A percentile compares a stretch with the other conserved stretches of the same genome.
Evolutionary conservation across 2,797 vertebrate species (phyloP).

Genomic region (Megalops cyprinoides): DNA sequence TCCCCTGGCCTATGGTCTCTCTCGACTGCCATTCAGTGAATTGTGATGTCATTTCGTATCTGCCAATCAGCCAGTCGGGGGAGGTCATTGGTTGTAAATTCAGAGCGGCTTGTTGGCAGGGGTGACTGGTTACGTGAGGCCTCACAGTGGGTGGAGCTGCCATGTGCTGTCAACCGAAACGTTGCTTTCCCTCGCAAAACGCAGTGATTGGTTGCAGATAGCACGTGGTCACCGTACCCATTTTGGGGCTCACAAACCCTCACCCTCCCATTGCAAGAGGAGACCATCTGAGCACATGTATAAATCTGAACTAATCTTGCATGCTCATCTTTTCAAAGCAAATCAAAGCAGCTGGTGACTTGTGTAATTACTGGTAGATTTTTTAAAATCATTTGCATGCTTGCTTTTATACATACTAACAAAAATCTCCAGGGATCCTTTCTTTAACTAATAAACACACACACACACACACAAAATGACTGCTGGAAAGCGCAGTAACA

Average conservation of each 20-base stretch:
- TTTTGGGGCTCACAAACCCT: not conserved
- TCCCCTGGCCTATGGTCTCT: not conserved
- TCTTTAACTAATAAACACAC: not conserved
- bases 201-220: not conserved
- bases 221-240: not conserved
- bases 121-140: not conserved
- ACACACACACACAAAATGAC: not conserved
- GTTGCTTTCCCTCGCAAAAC: not conserved
- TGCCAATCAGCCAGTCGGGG: not conserved
- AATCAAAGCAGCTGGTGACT: constrained; percentile 16
- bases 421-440: not conserved
- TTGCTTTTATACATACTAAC: not conserved
- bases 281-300: not conserved
- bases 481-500: not conserved
- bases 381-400: not conserved
- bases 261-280: not conserved
- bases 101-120: not conserved
- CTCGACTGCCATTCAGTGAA: not conserved
- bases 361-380: constrained; percentile 12
- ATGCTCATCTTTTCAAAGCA: constrained; percentile 4
- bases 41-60: not conserved
- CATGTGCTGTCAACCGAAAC: not conserved
- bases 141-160: not conserved
- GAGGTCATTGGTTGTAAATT: not conserved
- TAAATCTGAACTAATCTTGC: not conserved